Evolutionary conservation across 2,797 vertebrate species (phyloP), one percentile per base, ranked within the genome.

Genomic region (Crenichthys baileyi): DNA sequence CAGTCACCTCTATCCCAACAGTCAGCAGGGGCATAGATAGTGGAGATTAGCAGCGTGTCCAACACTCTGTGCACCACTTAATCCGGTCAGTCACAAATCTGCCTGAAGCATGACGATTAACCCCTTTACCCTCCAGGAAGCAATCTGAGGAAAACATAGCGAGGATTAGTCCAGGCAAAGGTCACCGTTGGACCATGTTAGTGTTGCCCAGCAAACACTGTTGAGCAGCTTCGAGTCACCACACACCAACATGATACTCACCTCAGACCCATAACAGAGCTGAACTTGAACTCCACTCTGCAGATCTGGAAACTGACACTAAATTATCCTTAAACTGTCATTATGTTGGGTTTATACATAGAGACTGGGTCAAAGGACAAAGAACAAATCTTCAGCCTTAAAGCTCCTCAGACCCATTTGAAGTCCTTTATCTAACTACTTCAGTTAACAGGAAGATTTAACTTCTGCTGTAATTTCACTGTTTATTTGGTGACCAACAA

Each of bases 81-180:
- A 95, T 95, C 93, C 94, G 91, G 92, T 92, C 92, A 86, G 89
- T 85, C 90, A 85, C 92, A 93, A 93, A 94, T 93, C 94, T 93
- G 90, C 84, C 88, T 86, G 87, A 22, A 87, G 91, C 83, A 81
- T 29, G 7, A 88, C 81, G 89, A 93, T 93, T 94, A 94, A 94
- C 92, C 89, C 88, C 80, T 90, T 87, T 89, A 87, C 88, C 86
- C 79, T 46, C 31, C 79, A 83, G 88, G 85, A 88, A 89, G 86
- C 83, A 84, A 84, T 91, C 81, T 80, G 22, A 83, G 75, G 79
- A 83, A 92, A 85, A 89, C 85, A 86, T 82, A 53, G 79, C 82
- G 29, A 5, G 84, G 90, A 93, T 95, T 89, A 91, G 74, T 73
- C 15, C 70, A 76, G 78, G 72, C 80, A 91, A 85, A 90, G 92